A percentile compares a stretch with the other conserved stretches of the same genome.
phyloP scores from a whole-genome alignment of 2,888 invertebrate species.

The Idaea aversata region DNA sequence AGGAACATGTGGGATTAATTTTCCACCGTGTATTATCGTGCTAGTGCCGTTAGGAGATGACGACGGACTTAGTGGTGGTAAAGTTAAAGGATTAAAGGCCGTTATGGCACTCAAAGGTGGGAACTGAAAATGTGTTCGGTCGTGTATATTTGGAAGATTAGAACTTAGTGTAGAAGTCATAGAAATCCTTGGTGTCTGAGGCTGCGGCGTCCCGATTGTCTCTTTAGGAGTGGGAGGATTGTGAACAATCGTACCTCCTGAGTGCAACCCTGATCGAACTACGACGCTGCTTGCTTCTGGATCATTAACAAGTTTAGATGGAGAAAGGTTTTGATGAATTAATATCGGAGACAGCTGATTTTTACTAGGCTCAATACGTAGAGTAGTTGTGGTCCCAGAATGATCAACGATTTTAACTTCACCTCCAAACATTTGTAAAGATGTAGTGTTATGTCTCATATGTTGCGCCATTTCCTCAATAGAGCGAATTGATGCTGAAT shows the following conservation, averaged over 20 bases:
- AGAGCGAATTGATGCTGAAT: conserved; percentile 70
- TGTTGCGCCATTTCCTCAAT: conserved; percentile 81
- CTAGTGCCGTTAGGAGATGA: conserved; percentile 79
- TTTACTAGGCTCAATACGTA: conserved; percentile 84
- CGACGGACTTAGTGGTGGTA: conserved; percentile 77
- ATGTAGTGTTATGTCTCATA: conserved; percentile 76
- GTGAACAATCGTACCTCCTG: conserved; percentile 89
- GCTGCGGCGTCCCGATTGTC: conserved; percentile 57
- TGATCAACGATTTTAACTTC: conserved; percentile 88
- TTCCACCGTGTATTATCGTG: conserved; percentile 84
- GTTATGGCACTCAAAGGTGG: conserved; percentile 85
- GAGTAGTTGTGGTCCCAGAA: conserved; percentile 84
- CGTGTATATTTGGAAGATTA: conserved; percentile 76
- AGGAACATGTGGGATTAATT: conserved; percentile 91
- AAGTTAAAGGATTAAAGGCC: conserved; percentile 84
- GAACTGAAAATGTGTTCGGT: conserved; percentile 81
- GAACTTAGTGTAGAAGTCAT: conserved; percentile 76
- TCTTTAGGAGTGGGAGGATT: conserved; percentile 80
- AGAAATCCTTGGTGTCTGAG: conserved; percentile 79
- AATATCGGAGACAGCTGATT: conserved; percentile 79
- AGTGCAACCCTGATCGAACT: conserved; percentile 89
- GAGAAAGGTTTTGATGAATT: conserved; percentile 72
- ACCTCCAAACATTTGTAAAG: conserved; percentile 87
- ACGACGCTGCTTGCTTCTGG: conserved; percentile 85
- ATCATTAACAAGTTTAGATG: conserved; percentile 64